Evolutionary conservation across 2,113 vertebrate genomes (phyloP), one percentile per base, ranked within the genome.

Genomic region (Syngnathoides biaculeatus): DNA sequence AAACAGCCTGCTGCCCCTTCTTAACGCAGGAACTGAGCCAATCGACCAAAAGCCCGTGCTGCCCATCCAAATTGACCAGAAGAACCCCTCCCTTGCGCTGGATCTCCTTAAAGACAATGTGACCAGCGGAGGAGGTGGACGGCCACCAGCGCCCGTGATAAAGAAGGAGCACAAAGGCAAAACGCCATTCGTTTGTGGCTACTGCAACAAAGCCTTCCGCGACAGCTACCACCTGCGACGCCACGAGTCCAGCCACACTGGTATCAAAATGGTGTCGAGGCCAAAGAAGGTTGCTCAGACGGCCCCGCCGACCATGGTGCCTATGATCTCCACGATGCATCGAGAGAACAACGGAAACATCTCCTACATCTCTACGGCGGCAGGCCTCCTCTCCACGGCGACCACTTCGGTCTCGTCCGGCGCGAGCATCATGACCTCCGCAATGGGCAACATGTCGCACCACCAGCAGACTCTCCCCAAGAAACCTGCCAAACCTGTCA

Each of bases 121-220:
- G 70, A 86, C 82, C 68, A 79, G 82, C 0, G 91, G 90, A 60
- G 89, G 86, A 24, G 89, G 88, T 7, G 81, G 30, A 0, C 85
- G 88, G 75, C 79, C 66, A 17, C 93, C 89, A 27, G 89, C 96
- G 92, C 89, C 92, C 40, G 94, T 94, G 79, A 93, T 98, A 89
- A 98, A 99, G 92, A 98, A 98, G 88, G 96, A 99, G 89, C 92
- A 92, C 80, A 98, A 98, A 87, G 94, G 94, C 87, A 98, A 98
- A 90, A 98, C 97, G 40, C 97, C 96, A 20, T 98, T 99, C 79
- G 93, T 98, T 85, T 99, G 97, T 50, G 96, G 95, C 87, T 98
- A 98, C 90, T 99, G 97, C 92, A 98, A 95, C 94, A 99, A 99
- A 93, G 97, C 96, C 79, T 99, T 99, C 91, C 96, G 96, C 63